These are phyloP conservation scores for Anseranas semipalmata DNA, from an alignment of 2,113 vertebrate species.

Conservation along the genomic window DNA sequence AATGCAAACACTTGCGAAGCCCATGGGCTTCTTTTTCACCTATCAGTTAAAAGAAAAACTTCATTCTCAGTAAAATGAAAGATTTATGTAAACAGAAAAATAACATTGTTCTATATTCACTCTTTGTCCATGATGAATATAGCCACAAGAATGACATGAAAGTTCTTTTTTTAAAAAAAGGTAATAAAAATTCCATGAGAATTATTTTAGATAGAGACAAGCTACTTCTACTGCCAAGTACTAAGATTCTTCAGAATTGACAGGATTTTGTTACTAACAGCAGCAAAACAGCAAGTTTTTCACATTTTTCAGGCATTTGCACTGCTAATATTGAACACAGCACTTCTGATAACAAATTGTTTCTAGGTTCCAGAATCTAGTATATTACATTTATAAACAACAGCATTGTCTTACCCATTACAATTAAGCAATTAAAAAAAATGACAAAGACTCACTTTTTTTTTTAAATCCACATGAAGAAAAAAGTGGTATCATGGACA, in stretches of 20 bases:
- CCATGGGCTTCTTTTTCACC: background rate
- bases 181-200: background rate
- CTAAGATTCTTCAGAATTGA: background rate
- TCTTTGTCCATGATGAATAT: background rate
- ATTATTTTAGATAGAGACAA: background rate
- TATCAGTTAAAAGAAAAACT: background rate
- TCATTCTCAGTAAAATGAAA: background rate
- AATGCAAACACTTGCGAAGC: background rate
- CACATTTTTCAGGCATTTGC: background rate
- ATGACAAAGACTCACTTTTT: background rate
- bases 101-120: background rate
- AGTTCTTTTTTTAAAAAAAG: background rate
- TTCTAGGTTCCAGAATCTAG: background rate
- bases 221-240: background rate
- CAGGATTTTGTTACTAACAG: background rate
- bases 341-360: background rate
- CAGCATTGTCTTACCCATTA: background rate
- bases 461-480: background rate
- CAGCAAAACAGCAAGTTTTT: background rate
- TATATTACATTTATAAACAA: background rate
- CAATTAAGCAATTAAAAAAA: background rate
- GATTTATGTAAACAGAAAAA: background rate
- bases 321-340: background rate
- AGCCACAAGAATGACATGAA: background rate
- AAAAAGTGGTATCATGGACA: background rate